Conservation (phyloP, 1,140 invertebrate genomes). For the Zaprionus camerounensis region DNA sequence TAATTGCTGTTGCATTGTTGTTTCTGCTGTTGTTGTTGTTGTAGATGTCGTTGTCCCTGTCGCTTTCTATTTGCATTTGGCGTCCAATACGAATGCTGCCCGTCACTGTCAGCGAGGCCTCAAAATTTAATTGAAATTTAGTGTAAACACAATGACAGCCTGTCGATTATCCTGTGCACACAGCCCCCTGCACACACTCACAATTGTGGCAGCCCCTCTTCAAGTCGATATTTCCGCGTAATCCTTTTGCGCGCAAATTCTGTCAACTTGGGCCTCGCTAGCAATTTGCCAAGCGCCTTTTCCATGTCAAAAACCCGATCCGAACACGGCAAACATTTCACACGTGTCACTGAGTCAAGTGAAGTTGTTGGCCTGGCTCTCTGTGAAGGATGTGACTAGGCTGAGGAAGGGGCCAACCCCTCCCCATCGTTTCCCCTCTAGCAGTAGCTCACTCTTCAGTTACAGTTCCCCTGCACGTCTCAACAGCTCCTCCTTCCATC, state of each 20-base stretch:
- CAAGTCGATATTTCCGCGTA: slow-evolving; percentile 56
- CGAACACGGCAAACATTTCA: slow-evolving; percentile 66
- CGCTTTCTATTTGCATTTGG: slow-evolving; percentile 41
- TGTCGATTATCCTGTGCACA: slow-evolving; percentile 70
- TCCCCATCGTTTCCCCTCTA: neutral
- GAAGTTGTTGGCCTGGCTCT: slow-evolving; percentile 54
- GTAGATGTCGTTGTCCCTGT: slow-evolving; percentile 6
- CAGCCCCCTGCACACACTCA: neutral
- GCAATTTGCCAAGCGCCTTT: slow-evolving; percentile 70
- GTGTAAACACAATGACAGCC: slow-evolving; percentile 79
- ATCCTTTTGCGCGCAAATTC: slow-evolving; percentile 73
- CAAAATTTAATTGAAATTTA: slow-evolving; percentile 82
- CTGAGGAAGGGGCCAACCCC: neutral
- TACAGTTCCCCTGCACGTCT: neutral
- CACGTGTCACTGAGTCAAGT: slow-evolving; percentile 75
- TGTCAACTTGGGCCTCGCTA: slow-evolving; percentile 70
- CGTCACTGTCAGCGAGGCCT: slow-evolving; percentile 71
- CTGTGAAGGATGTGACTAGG: neutral
- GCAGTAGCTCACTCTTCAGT: neutral
- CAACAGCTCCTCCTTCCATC: neutral
- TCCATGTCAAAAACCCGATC: slow-evolving; percentile 69
- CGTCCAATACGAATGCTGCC: slow-evolving; percentile 27
- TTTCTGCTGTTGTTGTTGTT: neutral
- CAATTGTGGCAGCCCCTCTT: neutral
- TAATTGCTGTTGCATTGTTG: slow-evolving; percentile 18